A percentile compares a stretch with the other conserved stretches of the same genome.
Evolutionary conservation across 2,888 invertebrate species (phyloP).

Genomic region (Machimus rusticus): DNA sequence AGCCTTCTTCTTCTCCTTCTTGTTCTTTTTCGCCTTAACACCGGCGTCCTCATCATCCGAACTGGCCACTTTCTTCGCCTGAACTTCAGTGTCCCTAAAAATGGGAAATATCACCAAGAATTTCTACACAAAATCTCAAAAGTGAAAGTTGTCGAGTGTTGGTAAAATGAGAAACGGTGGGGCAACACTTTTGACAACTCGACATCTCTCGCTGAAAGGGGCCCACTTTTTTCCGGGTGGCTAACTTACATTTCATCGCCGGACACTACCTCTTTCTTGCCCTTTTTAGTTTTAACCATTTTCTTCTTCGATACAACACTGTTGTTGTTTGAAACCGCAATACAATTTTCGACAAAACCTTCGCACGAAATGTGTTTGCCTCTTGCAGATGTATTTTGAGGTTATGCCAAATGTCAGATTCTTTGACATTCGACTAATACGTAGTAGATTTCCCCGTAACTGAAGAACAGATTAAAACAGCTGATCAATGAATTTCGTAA

Average conservation of each 20-base stretch:
- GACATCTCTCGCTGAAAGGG: background rate
- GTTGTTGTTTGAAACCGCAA: conserved; percentile 51
- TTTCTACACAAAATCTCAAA: conserved; percentile 9
- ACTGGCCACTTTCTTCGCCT: conserved; percentile 58
- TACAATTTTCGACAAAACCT: background rate
- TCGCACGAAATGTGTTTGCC: conserved; percentile 23
- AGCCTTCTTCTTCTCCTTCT: conserved; percentile 56
- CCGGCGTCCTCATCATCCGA: conserved; percentile 62
- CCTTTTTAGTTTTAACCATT: conserved; percentile 85
- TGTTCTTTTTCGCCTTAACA: conserved; percentile 54
- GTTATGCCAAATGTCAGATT: conserved; percentile 3
- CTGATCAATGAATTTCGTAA: background rate
- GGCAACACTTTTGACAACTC: conserved; percentile 38
- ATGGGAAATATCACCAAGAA: background rate
- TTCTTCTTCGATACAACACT: conserved; percentile 62
- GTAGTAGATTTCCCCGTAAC: background rate
- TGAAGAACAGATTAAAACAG: background rate
- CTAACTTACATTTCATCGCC: conserved; percentile 77
- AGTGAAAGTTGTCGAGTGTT: conserved; percentile 47
- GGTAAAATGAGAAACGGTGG: background rate
- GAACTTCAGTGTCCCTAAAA: conserved; percentile 69
- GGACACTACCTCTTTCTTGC: conserved; percentile 77
- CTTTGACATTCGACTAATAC: background rate
- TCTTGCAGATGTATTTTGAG: conserved; percentile 1
- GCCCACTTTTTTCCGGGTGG: conserved; percentile 52